These are phyloP conservation scores for Setophaga kirtlandii DNA, from an alignment of 2,113 vertebrate species.

Conservation along the genomic window DNA sequence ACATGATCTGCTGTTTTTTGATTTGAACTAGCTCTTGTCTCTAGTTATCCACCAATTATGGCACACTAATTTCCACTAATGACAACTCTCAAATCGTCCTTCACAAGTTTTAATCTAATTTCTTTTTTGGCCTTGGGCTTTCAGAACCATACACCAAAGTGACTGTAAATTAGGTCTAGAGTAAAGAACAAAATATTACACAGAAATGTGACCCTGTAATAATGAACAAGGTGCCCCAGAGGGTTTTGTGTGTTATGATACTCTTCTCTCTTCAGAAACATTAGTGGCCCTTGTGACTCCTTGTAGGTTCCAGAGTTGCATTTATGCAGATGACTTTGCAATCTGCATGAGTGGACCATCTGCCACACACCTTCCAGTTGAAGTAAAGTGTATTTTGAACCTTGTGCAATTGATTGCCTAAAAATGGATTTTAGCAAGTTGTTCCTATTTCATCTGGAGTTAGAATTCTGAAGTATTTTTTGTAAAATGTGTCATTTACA, in stretches of 20 bases:
- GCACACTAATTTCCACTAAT: background rate
- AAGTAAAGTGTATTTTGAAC: conserved; percentile 3
- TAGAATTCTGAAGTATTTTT: background rate
- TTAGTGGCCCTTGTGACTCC: background rate
- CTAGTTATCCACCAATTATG: background rate
- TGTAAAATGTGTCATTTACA: background rate
- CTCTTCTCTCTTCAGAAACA: background rate
- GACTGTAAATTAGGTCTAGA: conserved; percentile 6
- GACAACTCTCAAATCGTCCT: background rate
- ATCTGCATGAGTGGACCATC: background rate
- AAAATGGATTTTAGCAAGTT: background rate
- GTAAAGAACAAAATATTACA: conserved; percentile 23
- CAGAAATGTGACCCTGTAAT: conserved; percentile 9
- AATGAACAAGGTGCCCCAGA: conserved; percentile 34
- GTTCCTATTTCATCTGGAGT: background rate
- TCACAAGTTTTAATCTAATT: background rate
- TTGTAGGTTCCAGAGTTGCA: background rate
- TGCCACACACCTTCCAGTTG: conserved; percentile 25
- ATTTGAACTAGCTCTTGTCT: background rate
- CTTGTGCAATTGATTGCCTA: background rate
- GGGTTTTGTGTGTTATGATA: background rate
- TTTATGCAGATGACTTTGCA: background rate
- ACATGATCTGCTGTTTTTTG: background rate
- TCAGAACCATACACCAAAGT: background rate
- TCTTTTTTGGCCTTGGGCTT: conserved; percentile 7